Evolutionary conservation across 2,797 vertebrate species (phyloP).

Genomic region (Poeciliopsis infans): DNA sequence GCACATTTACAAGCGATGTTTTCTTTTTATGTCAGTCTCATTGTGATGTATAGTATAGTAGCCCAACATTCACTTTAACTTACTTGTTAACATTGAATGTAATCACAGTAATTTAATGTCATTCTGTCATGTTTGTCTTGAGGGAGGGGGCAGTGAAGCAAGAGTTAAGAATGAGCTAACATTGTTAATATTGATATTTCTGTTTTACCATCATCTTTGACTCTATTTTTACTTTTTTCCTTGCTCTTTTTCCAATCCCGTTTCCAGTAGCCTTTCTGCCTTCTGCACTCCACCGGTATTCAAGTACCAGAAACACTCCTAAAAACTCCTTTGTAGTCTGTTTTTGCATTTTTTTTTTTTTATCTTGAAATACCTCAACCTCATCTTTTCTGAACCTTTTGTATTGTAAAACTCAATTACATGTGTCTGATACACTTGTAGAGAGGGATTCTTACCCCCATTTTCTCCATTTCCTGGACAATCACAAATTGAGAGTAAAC

Average conservation of each 20-base stretch:
- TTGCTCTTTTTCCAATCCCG: not conserved
- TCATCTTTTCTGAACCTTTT: conserved; percentile 12
- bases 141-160: too few relatives aligned
- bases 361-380: conserved; percentile 26
- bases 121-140: too few relatives aligned
- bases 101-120: too few relatives aligned
- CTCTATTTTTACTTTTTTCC: not conserved
- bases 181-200: not conserved
- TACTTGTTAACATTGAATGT: not conserved
- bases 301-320: conserved; percentile 10
- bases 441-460: not conserved
- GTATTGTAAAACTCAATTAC: conserved; percentile 27
- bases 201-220: not conserved
- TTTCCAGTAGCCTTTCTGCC: not conserved
- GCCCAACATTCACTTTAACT: not conserved
- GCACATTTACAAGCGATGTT: not conserved
- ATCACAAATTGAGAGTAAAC: not conserved
- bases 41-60: not conserved
- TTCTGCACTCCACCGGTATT: conserved; percentile 34
- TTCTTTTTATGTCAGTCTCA: not conserved
- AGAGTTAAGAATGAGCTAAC: not conserved
- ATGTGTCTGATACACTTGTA: not conserved
- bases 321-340: fast-evolving
- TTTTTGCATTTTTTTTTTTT: conserved; percentile 1
- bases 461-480: not conserved